Conservation (phyloP, 1,140 invertebrate species). For the Portunus trituberculatus region DNA sequence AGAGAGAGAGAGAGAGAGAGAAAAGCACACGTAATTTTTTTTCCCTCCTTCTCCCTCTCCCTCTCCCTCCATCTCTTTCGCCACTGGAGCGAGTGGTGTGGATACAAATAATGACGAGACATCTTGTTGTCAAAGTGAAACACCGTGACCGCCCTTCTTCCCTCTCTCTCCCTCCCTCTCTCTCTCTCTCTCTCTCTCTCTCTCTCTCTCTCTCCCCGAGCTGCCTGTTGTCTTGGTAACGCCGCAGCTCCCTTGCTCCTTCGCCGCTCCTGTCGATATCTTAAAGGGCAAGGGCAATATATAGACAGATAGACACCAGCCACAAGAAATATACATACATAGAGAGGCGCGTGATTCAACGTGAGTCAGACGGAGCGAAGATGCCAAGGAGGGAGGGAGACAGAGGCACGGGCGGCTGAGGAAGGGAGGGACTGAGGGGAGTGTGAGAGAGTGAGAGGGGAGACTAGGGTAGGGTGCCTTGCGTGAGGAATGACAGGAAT, state of each 20-base stretch:
- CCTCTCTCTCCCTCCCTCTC: background rate
- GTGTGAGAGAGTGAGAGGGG: background rate
- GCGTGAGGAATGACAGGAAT: background rate
- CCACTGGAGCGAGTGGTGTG: background rate
- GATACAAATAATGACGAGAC: background rate
- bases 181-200: background rate
- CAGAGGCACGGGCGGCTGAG: background rate
- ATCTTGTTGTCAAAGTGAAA: background rate
- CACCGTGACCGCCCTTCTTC: background rate
- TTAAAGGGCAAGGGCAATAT: constrained; percentile 25
- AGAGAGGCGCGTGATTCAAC: background rate
- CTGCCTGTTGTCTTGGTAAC: background rate
- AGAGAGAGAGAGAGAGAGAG: background rate
- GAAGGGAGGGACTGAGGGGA: background rate
- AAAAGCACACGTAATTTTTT: background rate
- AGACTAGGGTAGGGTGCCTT: background rate
- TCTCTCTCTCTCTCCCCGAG: background rate
- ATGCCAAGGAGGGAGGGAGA: background rate
- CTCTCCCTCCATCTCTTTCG: background rate
- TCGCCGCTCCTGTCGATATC: background rate
- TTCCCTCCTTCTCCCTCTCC: background rate
- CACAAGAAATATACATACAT: background rate
- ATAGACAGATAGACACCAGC: constrained; percentile 20
- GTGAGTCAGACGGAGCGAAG: background rate
- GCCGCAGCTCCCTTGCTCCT: background rate